phyloP scores from a whole-genome alignment of 2,113 vertebrate genomes.

The Mola mola region DNA sequence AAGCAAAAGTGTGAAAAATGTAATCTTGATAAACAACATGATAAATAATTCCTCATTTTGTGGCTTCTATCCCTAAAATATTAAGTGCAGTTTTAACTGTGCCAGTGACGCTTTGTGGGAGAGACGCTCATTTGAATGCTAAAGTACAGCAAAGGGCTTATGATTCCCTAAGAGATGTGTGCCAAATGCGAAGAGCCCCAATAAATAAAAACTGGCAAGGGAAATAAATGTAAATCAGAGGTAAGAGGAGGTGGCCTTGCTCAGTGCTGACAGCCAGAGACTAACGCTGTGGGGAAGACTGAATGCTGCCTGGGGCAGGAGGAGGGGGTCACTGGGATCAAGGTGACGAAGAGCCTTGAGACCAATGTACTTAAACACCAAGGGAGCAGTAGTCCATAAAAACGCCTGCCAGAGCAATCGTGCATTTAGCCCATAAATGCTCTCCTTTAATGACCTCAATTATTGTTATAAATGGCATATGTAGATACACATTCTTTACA shows the following conservation, averaged over 20 bases:
- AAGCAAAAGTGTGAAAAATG: too few species aligned
- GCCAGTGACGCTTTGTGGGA: constrained; percentile 58
- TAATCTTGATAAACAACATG: constrained; percentile 43
- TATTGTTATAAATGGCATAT: constrained; percentile 69
- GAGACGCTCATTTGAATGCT: constrained; percentile 76
- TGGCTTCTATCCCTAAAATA: constrained; percentile 58
- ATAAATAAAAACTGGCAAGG: constrained; percentile 81
- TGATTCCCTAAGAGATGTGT: constrained; percentile 77
- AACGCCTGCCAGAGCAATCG: constrained; percentile 56
- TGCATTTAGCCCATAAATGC: constrained; percentile 73
- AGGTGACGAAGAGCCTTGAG: constrained; percentile 77
- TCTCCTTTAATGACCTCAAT: constrained; percentile 69
- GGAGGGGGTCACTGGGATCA: constrained; percentile 76
- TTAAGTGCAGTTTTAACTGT: constrained; percentile 61
- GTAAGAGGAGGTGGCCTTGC: constrained; percentile 74
- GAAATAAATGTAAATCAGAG: constrained; percentile 83
- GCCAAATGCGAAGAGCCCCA: constrained; percentile 81
- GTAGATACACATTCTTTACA: constrained; percentile 53
- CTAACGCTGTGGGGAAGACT: constrained; percentile 64
- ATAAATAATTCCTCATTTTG: constrained; percentile 62
- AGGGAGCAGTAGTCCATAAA: constrained; percentile 78
- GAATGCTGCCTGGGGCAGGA: constrained; percentile 66
- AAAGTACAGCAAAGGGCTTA: constrained; percentile 71
- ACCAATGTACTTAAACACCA: constrained; percentile 78
- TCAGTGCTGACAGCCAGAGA: constrained; percentile 65